Evolutionary conservation across 2,113 vertebrate genomes (phyloP).

Genomic region (Rattus rattus): DNA sequence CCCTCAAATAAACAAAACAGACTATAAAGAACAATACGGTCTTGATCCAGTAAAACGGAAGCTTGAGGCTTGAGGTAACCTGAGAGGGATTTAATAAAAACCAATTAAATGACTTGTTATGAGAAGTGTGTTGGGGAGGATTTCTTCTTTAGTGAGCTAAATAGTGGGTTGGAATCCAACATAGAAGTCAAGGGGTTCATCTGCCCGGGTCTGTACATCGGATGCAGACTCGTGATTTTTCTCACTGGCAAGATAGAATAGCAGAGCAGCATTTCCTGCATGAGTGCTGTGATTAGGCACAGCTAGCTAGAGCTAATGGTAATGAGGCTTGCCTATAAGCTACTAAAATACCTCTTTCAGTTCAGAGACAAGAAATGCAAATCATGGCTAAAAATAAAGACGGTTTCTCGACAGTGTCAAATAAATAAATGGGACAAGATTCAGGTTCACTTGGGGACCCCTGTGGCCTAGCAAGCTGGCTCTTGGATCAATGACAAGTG

Average conservation of each 20-base stretch:
- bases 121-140: conserved; percentile 40
- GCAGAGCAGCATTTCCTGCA: not conserved
- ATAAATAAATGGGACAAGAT: not conserved
- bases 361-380: not conserved
- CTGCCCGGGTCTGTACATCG: not conserved
- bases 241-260: not conserved
- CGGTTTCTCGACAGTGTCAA: conserved; percentile 6
- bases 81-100: conserved; percentile 76
- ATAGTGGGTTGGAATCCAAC: conserved; percentile 28
- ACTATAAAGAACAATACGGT: conserved; percentile 62
- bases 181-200: not conserved
- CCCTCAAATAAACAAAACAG: conserved; percentile 20
- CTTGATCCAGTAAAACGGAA: conserved; percentile 73
- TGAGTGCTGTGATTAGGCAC: not conserved
- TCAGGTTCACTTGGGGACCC: conserved; percentile 17
- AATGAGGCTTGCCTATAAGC: not conserved
- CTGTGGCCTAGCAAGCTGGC: not conserved
- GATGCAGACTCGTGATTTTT: not conserved
- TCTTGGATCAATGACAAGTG: conserved; percentile 8
- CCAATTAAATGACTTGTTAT: conserved; percentile 65
- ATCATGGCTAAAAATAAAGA: not conserved
- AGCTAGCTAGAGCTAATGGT: not conserved
- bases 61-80: conserved; percentile 66
- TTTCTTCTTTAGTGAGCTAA: conserved; percentile 40
- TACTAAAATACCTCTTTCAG: not conserved